These are phyloP conservation scores for Percopsis transmontana DNA, from an alignment of 2,113 vertebrate species.

Conservation along the genomic window DNA sequence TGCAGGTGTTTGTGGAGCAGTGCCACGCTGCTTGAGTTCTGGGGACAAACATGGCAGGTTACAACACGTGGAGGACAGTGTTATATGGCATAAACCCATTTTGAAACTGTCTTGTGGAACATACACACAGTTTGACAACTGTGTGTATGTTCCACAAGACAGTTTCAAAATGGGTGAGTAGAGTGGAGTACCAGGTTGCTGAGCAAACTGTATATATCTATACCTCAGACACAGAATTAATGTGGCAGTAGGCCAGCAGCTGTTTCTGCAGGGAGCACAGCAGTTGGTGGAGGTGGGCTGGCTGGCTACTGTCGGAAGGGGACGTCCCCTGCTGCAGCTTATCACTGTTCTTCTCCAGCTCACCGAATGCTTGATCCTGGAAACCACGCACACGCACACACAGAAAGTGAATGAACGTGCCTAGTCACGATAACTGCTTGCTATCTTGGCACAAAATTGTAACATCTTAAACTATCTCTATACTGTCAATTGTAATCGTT, in stretches of 20 bases:
- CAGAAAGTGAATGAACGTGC: neutral
- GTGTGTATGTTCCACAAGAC: too few species aligned
- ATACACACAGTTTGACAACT: too few species aligned
- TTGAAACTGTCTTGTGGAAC: too few species aligned
- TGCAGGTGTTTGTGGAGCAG: conserved; percentile 97
- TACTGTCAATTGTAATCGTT: too few species aligned
- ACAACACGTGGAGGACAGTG: neutral
- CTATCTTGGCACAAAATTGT: too few species aligned
- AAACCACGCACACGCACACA: conserved; percentile 6
- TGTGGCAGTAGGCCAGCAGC: conserved; percentile 93
- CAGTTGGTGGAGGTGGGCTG: conserved; percentile 95
- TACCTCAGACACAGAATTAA: conserved; percentile 91
- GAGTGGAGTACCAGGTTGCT: neutral
- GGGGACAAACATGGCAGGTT: conserved; percentile 18
- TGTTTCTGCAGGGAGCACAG: conserved; percentile 97
- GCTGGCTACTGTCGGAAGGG: conserved; percentile 93
- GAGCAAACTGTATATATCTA: neutral
- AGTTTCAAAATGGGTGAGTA: too few species aligned
- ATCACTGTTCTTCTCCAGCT: conserved; percentile 98
- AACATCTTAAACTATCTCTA: too few species aligned
- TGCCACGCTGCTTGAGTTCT: conserved; percentile 97
- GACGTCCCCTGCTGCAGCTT: conserved; percentile 90
- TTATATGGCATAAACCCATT: neutral
- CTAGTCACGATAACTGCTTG: too few species aligned
- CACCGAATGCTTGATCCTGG: conserved; percentile 96